Conservation (phyloP, 2,888 invertebrate species). For the Drosophila ezoana region DNA sequence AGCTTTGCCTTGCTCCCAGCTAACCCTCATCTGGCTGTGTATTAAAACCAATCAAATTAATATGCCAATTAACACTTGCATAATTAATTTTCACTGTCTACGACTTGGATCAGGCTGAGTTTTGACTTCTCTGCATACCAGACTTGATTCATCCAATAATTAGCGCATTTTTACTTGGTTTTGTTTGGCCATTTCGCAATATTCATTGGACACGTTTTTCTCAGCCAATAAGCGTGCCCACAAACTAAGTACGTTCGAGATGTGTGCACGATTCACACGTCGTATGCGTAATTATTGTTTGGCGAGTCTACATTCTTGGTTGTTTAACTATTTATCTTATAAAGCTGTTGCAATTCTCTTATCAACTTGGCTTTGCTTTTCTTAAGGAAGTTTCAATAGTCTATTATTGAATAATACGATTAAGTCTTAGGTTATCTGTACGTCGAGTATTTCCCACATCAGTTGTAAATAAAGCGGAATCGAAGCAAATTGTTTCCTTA, state of each 20-base stretch:
- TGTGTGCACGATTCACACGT: conserved; percentile 39
- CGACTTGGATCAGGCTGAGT: conserved; percentile 4
- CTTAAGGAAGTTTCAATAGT: conserved; percentile 1
- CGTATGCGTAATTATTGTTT: conserved; percentile 45
- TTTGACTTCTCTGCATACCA: conserved; percentile 3
- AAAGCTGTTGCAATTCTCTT: conserved; percentile 6
- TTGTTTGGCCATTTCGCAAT: conserved; percentile 43
- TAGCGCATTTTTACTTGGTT: conserved; percentile 42
- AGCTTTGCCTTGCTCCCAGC: background rate
- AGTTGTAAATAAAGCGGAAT: conserved; percentile 21
- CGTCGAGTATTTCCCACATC: conserved; percentile 11
- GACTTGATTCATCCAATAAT: conserved; percentile 48
- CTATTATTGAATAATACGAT: conserved; percentile 23
- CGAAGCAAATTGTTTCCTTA: conserved; percentile 62
- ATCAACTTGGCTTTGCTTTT: conserved; percentile 8
- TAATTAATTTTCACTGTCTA: conserved; percentile 13
- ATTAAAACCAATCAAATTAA: conserved; percentile 27
- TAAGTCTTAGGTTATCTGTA: conserved; percentile 28
- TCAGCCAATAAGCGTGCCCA: conserved; percentile 60
- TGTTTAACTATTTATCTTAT: background rate
- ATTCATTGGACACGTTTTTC: conserved; percentile 59
- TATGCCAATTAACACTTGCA: conserved; percentile 52
- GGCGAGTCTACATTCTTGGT: background rate
- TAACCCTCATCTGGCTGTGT: conserved; percentile 33
- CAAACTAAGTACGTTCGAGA: conserved; percentile 1